Base-by-base conservation (phyloP, 2,113 vertebrate genomes). In the Callionymus lyra region DNA sequence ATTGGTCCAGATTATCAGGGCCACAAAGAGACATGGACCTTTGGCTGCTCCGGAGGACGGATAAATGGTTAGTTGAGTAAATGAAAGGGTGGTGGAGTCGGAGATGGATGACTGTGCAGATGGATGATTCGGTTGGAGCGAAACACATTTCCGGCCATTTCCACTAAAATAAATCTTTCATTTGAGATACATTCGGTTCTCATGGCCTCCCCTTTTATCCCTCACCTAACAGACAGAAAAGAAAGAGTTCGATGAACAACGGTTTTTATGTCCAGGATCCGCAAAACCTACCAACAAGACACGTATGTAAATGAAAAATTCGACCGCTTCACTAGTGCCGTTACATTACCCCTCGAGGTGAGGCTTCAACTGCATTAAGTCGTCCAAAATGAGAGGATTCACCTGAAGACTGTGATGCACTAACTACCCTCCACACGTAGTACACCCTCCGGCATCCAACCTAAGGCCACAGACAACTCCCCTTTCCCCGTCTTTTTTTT, bases 1-100 rank as follows among this genome's bases (percentile, higher is more conserved):
- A 83, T 83, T 74, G 81, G 53, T 61, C 51, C 45, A 80, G 81
- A 83, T 78, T 74, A 83, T 69, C 81, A 75, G 70, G 81, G 78
- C 63, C 81, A 79, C 74, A 68, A 70, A 70, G 61, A 78, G 66
- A 75, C 74, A 65, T 54, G 67, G 67, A 63, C 75, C 61, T 68
- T 68, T 72, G 71, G 72, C 63, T 76, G 68, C 40, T 18, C 68
- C 56, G 38, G 48, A 56, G 68, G 67, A 59, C 44, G 63, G 71
- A 80, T 75, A 64, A 79, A 79, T 68, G 73, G 68, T 35, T 46
- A 43, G 57, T 76, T 58, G 71, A 68, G 72, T 73, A 68, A 75
- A 78, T 75, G 70, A 75, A 72, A 54, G 47, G 47, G 45, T 32
- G 14, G 59, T 56, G 45, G 49, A 27, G 34, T 27, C 10, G 49